Base-by-base conservation (phyloP, 2,888 invertebrate genomes). In the Neoascia interrupta region DNA sequence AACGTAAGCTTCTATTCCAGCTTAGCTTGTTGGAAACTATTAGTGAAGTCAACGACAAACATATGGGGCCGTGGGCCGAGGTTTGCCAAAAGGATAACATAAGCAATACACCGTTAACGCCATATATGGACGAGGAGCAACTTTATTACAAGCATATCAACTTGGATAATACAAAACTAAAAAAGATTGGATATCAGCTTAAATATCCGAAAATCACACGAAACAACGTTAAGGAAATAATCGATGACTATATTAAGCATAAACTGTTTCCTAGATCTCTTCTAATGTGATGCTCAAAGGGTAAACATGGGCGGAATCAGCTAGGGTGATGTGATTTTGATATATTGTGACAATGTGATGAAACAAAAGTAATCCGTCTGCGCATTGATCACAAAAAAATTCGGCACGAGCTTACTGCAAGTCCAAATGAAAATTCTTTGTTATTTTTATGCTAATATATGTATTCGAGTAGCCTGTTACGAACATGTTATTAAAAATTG, bases 1-100 rank as follows among this genome's bases (percentile, higher is more conserved):
- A 1, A 41, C 6, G 5, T 16, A 19, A 1, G 13, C 37, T 15
- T 15, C 60, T 79, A 23, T 76, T 72, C 68, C 81, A 84, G 95
- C 90, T 92, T 41, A 96, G 96, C 89, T 92, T 96, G 89, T 91
- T 91, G 1, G 92, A 92, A 5, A 93, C 96, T 3, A 94, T 96
- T 0, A 96, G 96, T 83, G 96, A 97, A 84, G 96, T 96, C 0
- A 97, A 97, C 87, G 97, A 97, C 88, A 97, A 97, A 86, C 97
- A 97, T 87, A 92, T 97, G 90, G 92, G 92, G 0, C 96, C 97
- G 13, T 97, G 97, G 97, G 96, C 96, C 0, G 94, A 94, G 85
- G 92, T 95, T 21, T 97, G 97, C 86, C 91, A 93, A 81, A 90
- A 90, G 80, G 93, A 95, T 87, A 90, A 91, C 41, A 92, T 97